Percentiles rank a stretch among this genome's conserved stretches.
Conservation (phyloP, 1,140 invertebrate species). For the Goniozus legneri region DNA sequence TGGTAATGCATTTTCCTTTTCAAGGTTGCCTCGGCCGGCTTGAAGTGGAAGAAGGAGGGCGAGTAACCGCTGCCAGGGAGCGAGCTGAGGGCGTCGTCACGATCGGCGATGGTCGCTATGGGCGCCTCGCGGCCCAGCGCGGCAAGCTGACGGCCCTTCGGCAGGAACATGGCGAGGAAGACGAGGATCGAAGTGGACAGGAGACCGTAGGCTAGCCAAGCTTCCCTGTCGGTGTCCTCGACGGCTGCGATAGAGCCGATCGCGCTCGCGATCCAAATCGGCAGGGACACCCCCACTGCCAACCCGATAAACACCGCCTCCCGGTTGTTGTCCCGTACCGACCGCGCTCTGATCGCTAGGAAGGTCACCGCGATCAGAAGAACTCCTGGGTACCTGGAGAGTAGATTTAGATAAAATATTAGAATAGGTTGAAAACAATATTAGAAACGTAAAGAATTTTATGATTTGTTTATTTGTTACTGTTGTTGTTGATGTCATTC, state of each 20-base stretch:
- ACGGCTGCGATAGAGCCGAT: slow-evolving; percentile 61
- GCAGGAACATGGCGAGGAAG: slow-evolving; percentile 91
- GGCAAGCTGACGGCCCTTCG: slow-evolving; percentile 86
- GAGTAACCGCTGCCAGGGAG: slow-evolving; percentile 80
- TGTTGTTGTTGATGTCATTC: no score
- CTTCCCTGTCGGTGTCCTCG: slow-evolving; percentile 75
- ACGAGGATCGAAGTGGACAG: slow-evolving; percentile 77
- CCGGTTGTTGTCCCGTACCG: slow-evolving; percentile 89
- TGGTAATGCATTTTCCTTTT: slow-evolving; percentile 58
- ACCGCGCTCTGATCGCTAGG: slow-evolving; percentile 77
- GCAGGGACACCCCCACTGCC: slow-evolving; percentile 76
- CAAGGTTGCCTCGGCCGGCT: slow-evolving; percentile 72
- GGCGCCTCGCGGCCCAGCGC: slow-evolving; percentile 74
- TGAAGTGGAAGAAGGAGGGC: slow-evolving; percentile 88
- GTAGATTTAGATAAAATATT: no score
- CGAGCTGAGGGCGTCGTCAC: slow-evolving; percentile 62
- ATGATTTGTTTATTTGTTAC: no score
- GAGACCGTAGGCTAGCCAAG: slow-evolving; percentile 83
- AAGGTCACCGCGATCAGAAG: slow-evolving; percentile 80
- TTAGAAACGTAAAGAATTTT: no score
- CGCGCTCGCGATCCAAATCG: slow-evolving; percentile 80
- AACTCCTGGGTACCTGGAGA: slow-evolving; percentile 73
- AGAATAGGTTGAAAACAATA: no score
- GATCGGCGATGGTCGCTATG: slow-evolving; percentile 45
- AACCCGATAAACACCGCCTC: slow-evolving; percentile 86